These are phyloP conservation scores for Meiosimyza platycephala DNA, from an alignment of 2,888 invertebrate species.

Conservation along the genomic window DNA sequence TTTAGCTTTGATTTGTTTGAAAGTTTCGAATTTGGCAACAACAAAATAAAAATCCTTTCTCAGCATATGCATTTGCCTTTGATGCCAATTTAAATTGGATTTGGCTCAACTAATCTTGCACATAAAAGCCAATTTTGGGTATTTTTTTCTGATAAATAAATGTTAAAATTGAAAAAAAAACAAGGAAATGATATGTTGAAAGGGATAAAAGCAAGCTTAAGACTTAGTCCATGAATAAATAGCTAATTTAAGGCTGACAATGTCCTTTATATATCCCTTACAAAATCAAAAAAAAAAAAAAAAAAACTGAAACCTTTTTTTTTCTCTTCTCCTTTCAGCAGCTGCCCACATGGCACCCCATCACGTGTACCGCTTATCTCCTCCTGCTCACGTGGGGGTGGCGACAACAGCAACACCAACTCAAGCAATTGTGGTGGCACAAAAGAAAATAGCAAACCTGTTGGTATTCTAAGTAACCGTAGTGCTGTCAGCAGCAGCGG, in stretches of 20 bases:
- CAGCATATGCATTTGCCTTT: too few species aligned
- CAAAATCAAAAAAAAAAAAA: neutral
- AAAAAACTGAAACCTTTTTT: neutral
- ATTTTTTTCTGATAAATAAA: too few species aligned
- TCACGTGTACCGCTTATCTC: constrained; percentile 77
- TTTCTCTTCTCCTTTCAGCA: constrained; percentile 47
- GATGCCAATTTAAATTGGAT: too few species aligned
- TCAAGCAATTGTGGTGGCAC: neutral
- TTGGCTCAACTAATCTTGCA: too few species aligned
- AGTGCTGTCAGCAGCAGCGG: constrained; percentile 36
- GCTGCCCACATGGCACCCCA: constrained; percentile 76
- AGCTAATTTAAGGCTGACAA: neutral
- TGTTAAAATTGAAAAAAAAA: too few species aligned
- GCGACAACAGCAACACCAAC: neutral
- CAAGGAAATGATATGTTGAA: too few species aligned
- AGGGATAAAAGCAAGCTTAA: too few species aligned
- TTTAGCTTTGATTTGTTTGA: too few species aligned
- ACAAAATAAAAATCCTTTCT: too few species aligned
- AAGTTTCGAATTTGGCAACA: too few species aligned
- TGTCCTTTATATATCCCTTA: neutral
- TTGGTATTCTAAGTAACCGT: neutral
- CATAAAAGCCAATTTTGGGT: too few species aligned
- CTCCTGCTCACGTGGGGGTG: neutral
- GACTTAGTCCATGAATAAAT: too few species aligned
- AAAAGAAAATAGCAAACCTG: constrained; percentile 7